Evolutionary conservation across 1,140 invertebrate species (phyloP).

Genomic region (Oscheius sp.): DNA sequence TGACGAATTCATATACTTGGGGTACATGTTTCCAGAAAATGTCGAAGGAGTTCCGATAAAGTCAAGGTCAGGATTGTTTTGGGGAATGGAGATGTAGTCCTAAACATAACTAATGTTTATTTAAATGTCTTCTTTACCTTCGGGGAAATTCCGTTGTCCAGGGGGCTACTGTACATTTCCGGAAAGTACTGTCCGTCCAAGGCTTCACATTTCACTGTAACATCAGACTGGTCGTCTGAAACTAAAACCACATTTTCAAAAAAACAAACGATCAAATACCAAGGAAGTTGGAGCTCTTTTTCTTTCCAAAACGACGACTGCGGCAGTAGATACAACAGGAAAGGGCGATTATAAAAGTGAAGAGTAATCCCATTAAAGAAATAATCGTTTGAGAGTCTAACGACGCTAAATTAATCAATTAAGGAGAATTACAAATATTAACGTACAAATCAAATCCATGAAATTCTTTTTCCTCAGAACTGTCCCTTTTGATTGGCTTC

Average conservation of each 20-base stretch:
- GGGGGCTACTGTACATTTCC: constrained; percentile 41
- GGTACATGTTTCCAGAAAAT: constrained; percentile 23
- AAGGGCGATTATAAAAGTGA: constrained; percentile 16
- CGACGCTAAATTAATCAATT: too few species aligned
- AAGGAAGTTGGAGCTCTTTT: constrained; percentile 21
- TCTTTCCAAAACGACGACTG: constrained; percentile 1
- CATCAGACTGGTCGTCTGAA: constrained; percentile 48
- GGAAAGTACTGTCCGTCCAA: constrained; percentile 46
- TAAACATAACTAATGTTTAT: constrained; percentile 16
- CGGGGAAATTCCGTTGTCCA: constrained; percentile 32
- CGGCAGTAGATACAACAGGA: constrained; percentile 25
- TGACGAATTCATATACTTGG: constrained; percentile 32
- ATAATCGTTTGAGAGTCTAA: constrained; percentile 21
- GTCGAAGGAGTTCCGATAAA: constrained; percentile 41
- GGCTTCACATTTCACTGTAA: constrained; percentile 48
- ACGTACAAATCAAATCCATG: constrained; percentile 20
- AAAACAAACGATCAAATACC: constrained; percentile 12
- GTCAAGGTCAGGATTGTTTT: constrained; percentile 54
- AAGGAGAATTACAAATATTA: background rate
- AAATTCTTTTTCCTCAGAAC: constrained; percentile 31
- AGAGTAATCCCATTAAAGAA: background rate
- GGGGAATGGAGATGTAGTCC: constrained; percentile 55
- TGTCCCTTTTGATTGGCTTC: constrained; percentile 28
- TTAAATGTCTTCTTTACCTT: constrained; percentile 22
- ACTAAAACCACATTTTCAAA: background rate